Conservation (phyloP, 2,113 vertebrate genomes). For the Dicerorhinus sumatrensis region DNA sequence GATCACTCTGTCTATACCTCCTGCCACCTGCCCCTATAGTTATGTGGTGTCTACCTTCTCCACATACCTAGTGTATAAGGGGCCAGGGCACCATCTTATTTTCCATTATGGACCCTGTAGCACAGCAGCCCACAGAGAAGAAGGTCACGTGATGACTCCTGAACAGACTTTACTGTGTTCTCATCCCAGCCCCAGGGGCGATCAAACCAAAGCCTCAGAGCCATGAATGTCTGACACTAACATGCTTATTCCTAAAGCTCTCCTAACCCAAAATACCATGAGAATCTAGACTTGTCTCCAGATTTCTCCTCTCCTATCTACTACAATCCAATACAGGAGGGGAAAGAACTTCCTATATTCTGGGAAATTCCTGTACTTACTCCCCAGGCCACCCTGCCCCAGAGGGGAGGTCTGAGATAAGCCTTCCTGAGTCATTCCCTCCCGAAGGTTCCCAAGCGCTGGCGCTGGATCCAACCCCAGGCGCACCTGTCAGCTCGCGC, state of each 20-base stretch:
- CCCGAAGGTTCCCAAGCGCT: neutral
- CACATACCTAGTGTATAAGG: neutral
- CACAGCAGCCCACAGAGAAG: neutral
- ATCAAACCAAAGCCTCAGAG: neutral
- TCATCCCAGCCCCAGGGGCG: neutral
- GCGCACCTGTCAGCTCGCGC: neutral
- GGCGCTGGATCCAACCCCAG: neutral
- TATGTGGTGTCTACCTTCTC: neutral
- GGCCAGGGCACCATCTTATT: neutral
- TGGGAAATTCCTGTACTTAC: neutral
- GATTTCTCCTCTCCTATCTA: neutral
- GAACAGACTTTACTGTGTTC: neutral
- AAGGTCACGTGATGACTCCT: neutral
- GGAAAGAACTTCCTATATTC: neutral
- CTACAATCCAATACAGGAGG: neutral
- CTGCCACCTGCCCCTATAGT: neutral
- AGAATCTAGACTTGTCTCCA: neutral
- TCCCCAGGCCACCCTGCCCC: neutral
- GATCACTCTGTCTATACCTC: neutral
- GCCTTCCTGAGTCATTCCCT: neutral
- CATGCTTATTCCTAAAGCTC: neutral
- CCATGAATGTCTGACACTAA: neutral
- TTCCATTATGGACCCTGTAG: no score
- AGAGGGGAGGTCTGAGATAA: neutral
- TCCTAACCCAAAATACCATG: neutral